Evolutionary conservation across 1,140 invertebrate species (phyloP).

Genomic region (Orchestia grillus): DNA sequence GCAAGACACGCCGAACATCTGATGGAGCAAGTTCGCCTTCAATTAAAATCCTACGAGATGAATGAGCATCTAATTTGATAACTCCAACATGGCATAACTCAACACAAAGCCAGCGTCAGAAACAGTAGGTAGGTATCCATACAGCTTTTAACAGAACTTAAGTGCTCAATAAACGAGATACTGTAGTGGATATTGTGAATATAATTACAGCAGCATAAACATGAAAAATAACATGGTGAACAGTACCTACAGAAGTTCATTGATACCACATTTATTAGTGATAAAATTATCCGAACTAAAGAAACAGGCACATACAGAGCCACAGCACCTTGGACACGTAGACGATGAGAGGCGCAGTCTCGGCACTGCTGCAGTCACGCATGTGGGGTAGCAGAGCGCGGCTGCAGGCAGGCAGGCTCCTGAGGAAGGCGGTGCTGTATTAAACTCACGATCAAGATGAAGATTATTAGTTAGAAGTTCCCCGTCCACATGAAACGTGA

Average conservation of each 20-base stretch:
- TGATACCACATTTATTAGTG: not conserved
- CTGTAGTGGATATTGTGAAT: not conserved
- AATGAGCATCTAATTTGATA: no score
- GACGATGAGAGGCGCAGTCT: constrained; percentile 83
- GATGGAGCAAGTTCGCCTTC: not conserved
- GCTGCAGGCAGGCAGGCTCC: constrained; percentile 67
- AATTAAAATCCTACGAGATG: no score
- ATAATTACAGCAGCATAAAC: not conserved
- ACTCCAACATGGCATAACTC: not conserved
- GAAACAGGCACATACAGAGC: not conserved
- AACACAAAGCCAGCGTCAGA: constrained; percentile 76
- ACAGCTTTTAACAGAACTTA: no score
- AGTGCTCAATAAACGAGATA: no score
- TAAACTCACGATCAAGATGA: not conserved
- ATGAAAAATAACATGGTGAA: not conserved
- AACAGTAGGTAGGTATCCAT: no score
- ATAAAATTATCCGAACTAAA: not conserved
- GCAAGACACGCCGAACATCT: constrained; percentile 21
- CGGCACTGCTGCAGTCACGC: constrained; percentile 76
- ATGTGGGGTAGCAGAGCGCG: not conserved
- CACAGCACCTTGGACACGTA: constrained; percentile 86
- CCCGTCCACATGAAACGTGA: no score
- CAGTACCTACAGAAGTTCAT: not conserved
- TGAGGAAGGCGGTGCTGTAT: constrained; percentile 72
- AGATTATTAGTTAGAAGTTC: no score